These are phyloP conservation scores for Drosophila punjabiensis DNA, from an alignment of 1,140 invertebrate species.

Conservation along the genomic window DNA sequence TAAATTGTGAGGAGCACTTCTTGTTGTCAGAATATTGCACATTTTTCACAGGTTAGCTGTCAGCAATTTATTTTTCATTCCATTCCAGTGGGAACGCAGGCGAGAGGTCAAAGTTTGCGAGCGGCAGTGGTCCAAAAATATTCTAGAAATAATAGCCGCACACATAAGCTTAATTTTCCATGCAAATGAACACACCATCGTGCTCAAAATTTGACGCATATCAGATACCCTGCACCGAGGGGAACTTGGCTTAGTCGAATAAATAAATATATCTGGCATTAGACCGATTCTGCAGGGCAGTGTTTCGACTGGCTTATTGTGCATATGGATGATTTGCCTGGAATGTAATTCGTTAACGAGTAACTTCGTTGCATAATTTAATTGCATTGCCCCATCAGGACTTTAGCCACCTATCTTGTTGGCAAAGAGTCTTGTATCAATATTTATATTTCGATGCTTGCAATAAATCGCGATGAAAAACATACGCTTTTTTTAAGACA, in stretches of 20 bases:
- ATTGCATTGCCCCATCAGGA: background rate
- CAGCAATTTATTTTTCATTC: slow-evolving; percentile 35
- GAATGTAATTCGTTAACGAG: too few relatives aligned
- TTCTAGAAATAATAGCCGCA: slow-evolving; percentile 27
- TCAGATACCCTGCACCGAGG: background rate
- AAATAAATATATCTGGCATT: too few relatives aligned
- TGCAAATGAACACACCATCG: slow-evolving; percentile 10
- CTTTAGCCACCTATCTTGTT: background rate
- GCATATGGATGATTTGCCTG: background rate
- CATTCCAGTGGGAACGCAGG: slow-evolving; percentile 26
- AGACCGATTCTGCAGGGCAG: background rate
- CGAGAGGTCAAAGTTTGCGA: slow-evolving; percentile 41
- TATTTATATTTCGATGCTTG: background rate
- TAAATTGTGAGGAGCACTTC: slow-evolving; percentile 72
- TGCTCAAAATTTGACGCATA: background rate
- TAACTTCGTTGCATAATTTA: background rate
- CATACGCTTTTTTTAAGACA: slow-evolving; percentile 1
- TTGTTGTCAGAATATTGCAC: slow-evolving; percentile 55
- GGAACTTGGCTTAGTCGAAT: background rate
- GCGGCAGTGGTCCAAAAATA: slow-evolving; percentile 17
- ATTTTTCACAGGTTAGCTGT: slow-evolving; percentile 54
- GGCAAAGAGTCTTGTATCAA: background rate
- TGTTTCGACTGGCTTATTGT: background rate
- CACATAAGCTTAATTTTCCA: slow-evolving; percentile 36
- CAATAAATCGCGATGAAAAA: slow-evolving; percentile 7